phyloP scores from a whole-genome alignment of 2,888 invertebrate genomes.

The Patella ulyssiponensis region DNA sequence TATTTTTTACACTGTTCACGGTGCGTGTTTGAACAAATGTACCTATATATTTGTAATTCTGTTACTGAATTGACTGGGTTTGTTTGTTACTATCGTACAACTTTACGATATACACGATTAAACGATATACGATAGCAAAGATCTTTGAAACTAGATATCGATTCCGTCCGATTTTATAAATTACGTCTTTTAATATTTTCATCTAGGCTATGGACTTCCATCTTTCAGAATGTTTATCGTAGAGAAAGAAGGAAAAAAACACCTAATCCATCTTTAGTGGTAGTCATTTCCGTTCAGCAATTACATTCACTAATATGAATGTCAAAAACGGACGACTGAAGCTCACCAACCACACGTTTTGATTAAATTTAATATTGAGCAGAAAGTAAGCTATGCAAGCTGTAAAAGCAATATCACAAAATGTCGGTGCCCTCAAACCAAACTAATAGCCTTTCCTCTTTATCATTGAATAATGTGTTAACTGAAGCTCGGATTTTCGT shows the following conservation, averaged over 20 bases:
- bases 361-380: constrained; percentile 9
- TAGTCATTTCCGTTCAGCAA: neutral
- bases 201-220: neutral
- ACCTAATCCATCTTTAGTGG: constrained; percentile 1
- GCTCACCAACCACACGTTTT: neutral
- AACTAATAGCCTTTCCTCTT: constrained; percentile 80
- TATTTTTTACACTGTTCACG: too few species aligned
- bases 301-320: neutral
- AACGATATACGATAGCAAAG: neutral
- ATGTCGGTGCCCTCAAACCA: neutral
- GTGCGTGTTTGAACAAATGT: too few species aligned
- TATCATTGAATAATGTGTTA: constrained; percentile 90
- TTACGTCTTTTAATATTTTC: neutral
- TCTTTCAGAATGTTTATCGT: neutral
- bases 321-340: neutral
- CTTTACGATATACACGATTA: neutral
- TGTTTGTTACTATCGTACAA: too few species aligned
- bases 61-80: too few species aligned
- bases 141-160: neutral
- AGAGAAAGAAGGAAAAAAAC: neutral
- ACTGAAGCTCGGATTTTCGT: constrained; percentile 84
- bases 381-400: neutral
- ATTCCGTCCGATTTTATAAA: neutral
- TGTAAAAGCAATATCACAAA: constrained; percentile 4
- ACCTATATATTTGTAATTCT: too few species aligned